Conservation (phyloP, 2,797 vertebrate genomes). For the Poeciliopsis paucimaculata region DNA sequence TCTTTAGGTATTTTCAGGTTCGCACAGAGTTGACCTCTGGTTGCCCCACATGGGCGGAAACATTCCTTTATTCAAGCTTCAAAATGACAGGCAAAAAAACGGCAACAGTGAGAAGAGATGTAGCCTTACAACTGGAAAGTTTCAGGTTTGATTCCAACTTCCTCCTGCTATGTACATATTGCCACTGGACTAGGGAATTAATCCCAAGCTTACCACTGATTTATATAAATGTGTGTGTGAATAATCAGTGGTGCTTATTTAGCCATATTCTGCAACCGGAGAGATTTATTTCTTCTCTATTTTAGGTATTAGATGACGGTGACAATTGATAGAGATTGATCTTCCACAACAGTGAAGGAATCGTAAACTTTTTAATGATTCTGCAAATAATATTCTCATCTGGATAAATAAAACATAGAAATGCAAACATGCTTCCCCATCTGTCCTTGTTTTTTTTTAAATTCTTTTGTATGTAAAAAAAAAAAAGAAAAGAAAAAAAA, state of each 20-base stretch:
- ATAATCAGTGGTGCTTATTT: not conserved
- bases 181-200: not conserved
- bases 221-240: not conserved
- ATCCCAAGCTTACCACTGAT: not conserved
- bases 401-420: slow-evolving; percentile 89
- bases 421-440: slow-evolving; percentile 87
- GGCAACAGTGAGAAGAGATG: not conserved
- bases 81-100: not conserved
- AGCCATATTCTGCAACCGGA: not conserved
- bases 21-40: not conserved
- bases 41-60: not conserved
- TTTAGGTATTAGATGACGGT: not conserved
- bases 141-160: not conserved
- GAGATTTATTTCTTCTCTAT: not conserved
- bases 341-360: slow-evolving; percentile 80
- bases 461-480: slow-evolving; percentile 79
- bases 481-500: slow-evolving; percentile 26
- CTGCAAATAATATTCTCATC: slow-evolving; percentile 89
- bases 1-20: not conserved
- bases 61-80: not conserved
- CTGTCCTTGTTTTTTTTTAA: slow-evolving; percentile 62
- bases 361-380: slow-evolving; percentile 90
- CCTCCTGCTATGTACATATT: not conserved
- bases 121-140: not conserved
- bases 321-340: slow-evolving; percentile 25